Conservation (phyloP, 2,888 invertebrate species). For the Allacma fusca region DNA sequence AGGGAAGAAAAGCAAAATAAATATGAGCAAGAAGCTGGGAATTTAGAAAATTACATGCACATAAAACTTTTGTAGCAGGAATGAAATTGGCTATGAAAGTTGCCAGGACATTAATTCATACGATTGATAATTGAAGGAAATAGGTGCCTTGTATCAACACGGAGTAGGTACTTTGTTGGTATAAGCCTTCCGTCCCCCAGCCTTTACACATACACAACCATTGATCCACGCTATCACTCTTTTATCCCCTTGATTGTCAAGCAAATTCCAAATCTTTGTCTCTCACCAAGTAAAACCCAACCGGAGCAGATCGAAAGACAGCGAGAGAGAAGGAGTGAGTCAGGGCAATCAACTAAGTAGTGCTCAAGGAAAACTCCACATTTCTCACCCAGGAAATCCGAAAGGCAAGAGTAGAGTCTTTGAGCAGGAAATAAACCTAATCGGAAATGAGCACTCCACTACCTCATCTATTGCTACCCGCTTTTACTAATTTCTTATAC, state of each 20-base stretch:
- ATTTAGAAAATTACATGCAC: constrained; percentile 18
- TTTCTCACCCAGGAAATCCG: constrained; percentile 26
- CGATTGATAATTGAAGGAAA: constrained; percentile 32
- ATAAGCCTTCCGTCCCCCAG: neutral
- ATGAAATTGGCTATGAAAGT: neutral
- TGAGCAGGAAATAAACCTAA: constrained; percentile 29
- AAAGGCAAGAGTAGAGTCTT: constrained; percentile 33
- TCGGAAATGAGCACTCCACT: constrained; percentile 25
- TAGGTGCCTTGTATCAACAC: neutral
- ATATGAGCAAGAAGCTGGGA: neutral
- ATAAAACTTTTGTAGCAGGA: neutral
- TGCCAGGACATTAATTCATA: constrained; percentile 21
- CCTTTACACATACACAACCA: neutral
- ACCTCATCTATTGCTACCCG: neutral
- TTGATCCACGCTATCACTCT: constrained; percentile 16
- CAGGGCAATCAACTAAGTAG: constrained; percentile 47
- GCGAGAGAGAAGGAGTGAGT: constrained; percentile 13
- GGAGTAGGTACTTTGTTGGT: neutral
- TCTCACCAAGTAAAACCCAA: neutral
- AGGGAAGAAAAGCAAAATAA: neutral
- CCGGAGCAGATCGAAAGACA: neutral
- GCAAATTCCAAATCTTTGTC: constrained; percentile 18
- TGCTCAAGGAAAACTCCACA: constrained; percentile 35
- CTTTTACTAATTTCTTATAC: constrained; percentile 46
- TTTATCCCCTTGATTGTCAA: constrained; percentile 24